phyloP scores from a whole-genome alignment of 2,888 invertebrate genomes.

The Tachina grossa region DNA sequence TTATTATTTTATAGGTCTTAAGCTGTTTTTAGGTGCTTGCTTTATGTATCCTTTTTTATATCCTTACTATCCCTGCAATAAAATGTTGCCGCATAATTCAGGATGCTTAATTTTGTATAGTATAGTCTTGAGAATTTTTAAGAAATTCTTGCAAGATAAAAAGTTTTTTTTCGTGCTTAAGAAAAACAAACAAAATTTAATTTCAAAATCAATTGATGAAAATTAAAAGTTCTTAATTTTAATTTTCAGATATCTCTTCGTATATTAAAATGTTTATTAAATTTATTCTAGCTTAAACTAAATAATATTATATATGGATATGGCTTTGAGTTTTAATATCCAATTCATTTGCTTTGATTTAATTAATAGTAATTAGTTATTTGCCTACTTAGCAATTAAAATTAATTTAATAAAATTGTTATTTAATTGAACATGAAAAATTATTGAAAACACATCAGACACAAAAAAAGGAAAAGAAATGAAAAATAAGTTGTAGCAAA shows the following conservation, averaged over 20 bases:
- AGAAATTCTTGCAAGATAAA: too few species aligned
- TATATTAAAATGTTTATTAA: too few species aligned
- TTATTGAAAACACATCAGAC: not conserved
- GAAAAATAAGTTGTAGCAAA: not conserved
- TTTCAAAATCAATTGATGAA: too few species aligned
- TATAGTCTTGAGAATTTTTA: not conserved
- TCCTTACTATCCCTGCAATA: not conserved
- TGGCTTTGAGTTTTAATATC: not conserved
- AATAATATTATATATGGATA: too few species aligned
- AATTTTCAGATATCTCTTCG: too few species aligned
- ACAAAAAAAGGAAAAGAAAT: not conserved
- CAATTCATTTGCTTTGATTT: not conserved
- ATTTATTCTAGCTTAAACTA: too few species aligned
- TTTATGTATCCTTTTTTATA: not conserved
- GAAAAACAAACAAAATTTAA: too few species aligned
- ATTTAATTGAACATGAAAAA: not conserved
- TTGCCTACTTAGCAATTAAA: not conserved
- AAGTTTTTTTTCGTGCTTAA: too few species aligned
- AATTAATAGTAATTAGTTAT: not conserved
- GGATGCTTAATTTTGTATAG: not conserved
- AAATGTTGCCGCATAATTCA: not conserved
- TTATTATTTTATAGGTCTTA: constrained; percentile 23
- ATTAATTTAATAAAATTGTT: not conserved
- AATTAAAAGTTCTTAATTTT: too few species aligned
- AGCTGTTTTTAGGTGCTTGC: not conserved